phyloP scores from a whole-genome alignment of 2,797 vertebrate genomes.

The Alectoris magna region DNA sequence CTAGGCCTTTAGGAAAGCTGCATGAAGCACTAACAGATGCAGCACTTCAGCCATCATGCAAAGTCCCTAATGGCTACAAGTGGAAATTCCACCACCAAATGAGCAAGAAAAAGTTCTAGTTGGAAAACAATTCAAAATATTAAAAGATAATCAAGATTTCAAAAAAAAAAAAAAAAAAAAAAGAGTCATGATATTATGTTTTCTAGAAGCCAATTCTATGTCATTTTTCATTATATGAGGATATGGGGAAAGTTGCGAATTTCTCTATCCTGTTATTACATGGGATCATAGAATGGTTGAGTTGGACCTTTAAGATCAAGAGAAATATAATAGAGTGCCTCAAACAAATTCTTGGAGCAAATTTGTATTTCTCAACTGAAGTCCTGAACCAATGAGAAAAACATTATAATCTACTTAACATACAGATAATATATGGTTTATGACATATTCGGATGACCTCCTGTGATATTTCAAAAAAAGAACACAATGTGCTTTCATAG shows the following conservation, averaged over 20 bases:
- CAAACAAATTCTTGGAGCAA: neutral
- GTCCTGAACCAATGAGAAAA: neutral
- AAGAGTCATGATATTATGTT: too few relatives aligned
- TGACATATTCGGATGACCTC: neutral
- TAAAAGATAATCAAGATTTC: neutral
- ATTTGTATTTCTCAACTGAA: neutral
- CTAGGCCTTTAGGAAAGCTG: neutral
- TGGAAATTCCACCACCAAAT: neutral
- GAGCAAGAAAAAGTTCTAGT: neutral
- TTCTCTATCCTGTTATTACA: neutral
- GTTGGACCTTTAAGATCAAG: too few relatives aligned
- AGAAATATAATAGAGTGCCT: neutral
- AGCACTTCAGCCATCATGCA: neutral
- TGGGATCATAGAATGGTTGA: too few relatives aligned
- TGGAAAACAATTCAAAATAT: neutral
- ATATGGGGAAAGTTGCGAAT: neutral
- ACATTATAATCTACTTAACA: neutral
- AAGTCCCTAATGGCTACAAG: neutral
- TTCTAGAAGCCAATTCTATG: neutral
- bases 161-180: neutral
- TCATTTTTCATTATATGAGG: neutral
- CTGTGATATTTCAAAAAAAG: neutral
- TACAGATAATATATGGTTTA: neutral
- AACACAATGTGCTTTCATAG: neutral
- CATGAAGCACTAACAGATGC: neutral